Evolutionary conservation across 2,113 vertebrate species (phyloP).

Genomic region (Tapirus terrestris): DNA sequence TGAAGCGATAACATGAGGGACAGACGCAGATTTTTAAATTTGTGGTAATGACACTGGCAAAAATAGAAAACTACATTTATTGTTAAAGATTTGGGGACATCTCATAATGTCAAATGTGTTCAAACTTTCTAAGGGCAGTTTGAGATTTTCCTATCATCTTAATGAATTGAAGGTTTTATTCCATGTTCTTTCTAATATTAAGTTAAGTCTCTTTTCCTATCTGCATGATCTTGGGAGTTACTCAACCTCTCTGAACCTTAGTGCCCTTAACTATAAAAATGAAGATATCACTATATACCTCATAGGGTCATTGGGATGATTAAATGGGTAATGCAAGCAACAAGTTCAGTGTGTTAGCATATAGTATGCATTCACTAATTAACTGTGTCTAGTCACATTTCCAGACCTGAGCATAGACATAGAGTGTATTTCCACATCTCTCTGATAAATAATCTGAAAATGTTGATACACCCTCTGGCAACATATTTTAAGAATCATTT

Average conservation of each 20-base stretch:
- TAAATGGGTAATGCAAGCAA: not conserved
- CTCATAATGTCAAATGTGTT: not conserved
- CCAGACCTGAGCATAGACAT: not conserved
- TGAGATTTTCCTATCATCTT: not conserved
- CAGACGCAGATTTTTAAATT: not conserved
- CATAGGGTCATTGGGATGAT: not conserved
- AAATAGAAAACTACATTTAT: not conserved
- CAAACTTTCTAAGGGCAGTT: not conserved
- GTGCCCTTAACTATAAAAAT: not conserved
- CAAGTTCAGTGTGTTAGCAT: slow-evolving; percentile 71
- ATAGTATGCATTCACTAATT: not conserved
- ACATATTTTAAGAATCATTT: not conserved
- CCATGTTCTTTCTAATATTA: not conserved
- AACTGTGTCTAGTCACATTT: not conserved
- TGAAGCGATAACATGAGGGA: not conserved
- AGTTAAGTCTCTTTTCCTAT: not conserved
- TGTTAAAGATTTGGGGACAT: not conserved
- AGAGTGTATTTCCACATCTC: not conserved
- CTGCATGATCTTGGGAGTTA: not conserved
- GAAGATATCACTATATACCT: not conserved
- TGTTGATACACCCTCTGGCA: not conserved
- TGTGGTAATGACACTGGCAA: not conserved
- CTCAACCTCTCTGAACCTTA: not conserved
- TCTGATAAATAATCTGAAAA: slow-evolving; percentile 57
- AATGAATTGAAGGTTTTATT: not conserved